Conservation (phyloP, 2,888 invertebrate species). For the Podotricha telesiphe region DNA sequence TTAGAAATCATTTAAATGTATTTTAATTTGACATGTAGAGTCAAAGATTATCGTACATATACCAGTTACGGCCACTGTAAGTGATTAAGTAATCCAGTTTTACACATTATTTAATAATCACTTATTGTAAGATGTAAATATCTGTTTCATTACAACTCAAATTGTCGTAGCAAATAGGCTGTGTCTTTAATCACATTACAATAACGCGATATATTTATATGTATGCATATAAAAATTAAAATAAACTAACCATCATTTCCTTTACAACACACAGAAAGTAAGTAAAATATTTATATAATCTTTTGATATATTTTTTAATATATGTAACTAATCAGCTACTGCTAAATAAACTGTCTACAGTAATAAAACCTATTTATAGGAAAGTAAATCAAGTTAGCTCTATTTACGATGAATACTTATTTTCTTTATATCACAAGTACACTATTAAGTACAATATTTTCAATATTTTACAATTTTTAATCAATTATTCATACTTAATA, state of each 20-base stretch:
- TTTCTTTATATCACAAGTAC: not conserved
- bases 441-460: not conserved
- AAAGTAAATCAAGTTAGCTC: not conserved
- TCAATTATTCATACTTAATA: not conserved
- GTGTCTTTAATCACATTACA: not conserved
- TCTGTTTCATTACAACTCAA: slow-evolving; percentile 3
- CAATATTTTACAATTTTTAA: slow-evolving; percentile 9
- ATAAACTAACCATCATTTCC: too few species aligned
- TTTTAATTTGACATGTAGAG: slow-evolving; percentile 1
- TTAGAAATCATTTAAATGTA: not conserved
- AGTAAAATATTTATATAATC: not conserved
- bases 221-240: too few species aligned
- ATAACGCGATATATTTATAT: not conserved
- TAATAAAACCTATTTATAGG: slow-evolving; percentile 6
- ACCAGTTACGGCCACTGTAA: not conserved
- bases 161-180: not conserved
- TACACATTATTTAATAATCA: slow-evolving; percentile 7
- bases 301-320: not conserved
- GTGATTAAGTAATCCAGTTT: slow-evolving; percentile 7
- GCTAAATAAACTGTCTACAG: not conserved
- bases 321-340: not conserved
- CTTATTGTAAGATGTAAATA: slow-evolving; percentile 3
- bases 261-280: not conserved
- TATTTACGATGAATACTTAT: not conserved
- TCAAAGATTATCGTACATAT: slow-evolving; percentile 11